A percentile compares a stretch with the other conserved stretches of the same genome.
These are phyloP conservation scores for Shargacucullia verbasci DNA, from an alignment of 2,888 invertebrate genomes.

Conservation along the genomic window DNA sequence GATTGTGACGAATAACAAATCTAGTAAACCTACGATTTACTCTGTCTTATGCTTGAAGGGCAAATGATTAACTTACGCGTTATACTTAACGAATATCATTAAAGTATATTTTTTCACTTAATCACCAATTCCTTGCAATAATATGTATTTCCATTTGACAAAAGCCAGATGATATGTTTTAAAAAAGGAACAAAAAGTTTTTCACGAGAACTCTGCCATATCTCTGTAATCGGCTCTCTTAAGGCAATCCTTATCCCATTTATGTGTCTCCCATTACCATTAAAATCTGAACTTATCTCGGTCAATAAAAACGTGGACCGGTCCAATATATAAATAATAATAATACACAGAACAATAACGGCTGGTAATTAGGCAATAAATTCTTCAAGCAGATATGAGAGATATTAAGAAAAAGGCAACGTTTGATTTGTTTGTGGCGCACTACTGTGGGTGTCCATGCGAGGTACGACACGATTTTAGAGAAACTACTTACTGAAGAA, in stretches of 20 bases:
- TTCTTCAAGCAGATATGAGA: slow-evolving; percentile 71
- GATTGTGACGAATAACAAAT: not conserved
- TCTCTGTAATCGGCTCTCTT: slow-evolving; percentile 58
- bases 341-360: slow-evolving; percentile 69
- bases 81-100: too few relatives aligned
- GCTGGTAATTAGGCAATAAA: slow-evolving; percentile 74
- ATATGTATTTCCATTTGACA: slow-evolving; percentile 32
- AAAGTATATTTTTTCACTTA: too few relatives aligned
- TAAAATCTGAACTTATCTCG: slow-evolving; percentile 71
- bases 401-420: slow-evolving; percentile 59
- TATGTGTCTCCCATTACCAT: slow-evolving; percentile 69
- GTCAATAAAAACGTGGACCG: slow-evolving; percentile 66
- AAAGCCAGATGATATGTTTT: slow-evolving; percentile 27
- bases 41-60: too few relatives aligned
- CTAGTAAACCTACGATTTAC: too few relatives aligned
- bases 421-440: slow-evolving; percentile 56
- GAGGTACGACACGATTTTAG: slow-evolving; percentile 18
- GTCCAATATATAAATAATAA: slow-evolving; percentile 68
- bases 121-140: slow-evolving; percentile 2
- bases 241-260: slow-evolving; percentile 63
- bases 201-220: slow-evolving; percentile 46
- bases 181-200: slow-evolving; percentile 44
- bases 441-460: slow-evolving; percentile 55
- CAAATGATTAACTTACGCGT: too few relatives aligned
- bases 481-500: too few relatives aligned